Percentiles rank a stretch among this genome's conserved stretches.
phyloP scores from a whole-genome alignment of 2,113 vertebrate species.

The Burhinus oedicnemus region DNA sequence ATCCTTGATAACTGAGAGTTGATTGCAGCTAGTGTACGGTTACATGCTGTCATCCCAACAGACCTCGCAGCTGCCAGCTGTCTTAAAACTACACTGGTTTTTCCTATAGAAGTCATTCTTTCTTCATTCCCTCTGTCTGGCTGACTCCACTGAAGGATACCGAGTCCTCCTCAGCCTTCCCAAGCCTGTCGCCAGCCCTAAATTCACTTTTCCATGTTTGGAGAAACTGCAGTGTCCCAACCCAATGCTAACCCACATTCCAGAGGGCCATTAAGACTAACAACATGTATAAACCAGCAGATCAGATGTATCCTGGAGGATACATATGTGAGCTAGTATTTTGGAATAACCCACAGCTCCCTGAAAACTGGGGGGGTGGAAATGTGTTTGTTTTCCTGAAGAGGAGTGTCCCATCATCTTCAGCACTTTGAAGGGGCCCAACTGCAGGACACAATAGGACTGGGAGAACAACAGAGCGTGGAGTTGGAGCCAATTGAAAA shows the following conservation, averaged over 20 bases:
- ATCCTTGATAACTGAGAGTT: neutral
- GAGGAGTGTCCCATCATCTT: neutral
- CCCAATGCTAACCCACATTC: neutral
- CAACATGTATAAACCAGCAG: neutral
- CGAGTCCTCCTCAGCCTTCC: neutral
- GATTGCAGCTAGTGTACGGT: neutral
- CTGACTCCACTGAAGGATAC: neutral
- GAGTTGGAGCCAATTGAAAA: neutral
- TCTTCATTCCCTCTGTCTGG: neutral
- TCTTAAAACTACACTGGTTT: neutral
- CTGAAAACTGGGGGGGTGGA: accelerated
- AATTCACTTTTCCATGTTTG: constrained; percentile 1
- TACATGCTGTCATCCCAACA: neutral
- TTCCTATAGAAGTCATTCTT: neutral
- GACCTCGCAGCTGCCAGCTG: neutral
- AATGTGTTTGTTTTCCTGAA: neutral
- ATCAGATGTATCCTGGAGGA: neutral
- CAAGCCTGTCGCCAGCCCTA: neutral
- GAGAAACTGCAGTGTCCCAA: neutral
- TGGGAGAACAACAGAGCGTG: neutral
- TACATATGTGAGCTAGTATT: neutral
- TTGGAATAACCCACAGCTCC: neutral
- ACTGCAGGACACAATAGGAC: neutral
- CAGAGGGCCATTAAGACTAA: neutral
- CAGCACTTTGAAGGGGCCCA: neutral